A percentile compares a stretch with the other conserved stretches of the same genome.
Evolutionary conservation across 2,888 invertebrate species (phyloP).

Genomic region (Tenthredo notha): DNA sequence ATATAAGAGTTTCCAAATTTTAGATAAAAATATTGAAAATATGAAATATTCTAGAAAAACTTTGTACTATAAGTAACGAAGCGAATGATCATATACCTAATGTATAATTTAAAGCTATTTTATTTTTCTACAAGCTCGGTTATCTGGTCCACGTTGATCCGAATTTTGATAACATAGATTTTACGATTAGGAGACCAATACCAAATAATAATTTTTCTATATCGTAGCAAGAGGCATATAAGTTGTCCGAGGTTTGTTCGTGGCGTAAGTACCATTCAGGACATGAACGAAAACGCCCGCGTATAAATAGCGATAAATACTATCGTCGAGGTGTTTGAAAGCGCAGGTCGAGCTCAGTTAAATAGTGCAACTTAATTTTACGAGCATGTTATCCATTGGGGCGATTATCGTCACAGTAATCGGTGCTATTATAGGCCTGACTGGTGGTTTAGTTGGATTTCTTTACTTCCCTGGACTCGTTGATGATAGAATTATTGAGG

Average conservation of each 20-base stretch:
- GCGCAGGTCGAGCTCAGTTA: not conserved
- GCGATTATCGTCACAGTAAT: slow-evolving; percentile 6
- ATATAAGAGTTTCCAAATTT: not conserved
- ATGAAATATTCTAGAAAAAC: not conserved
- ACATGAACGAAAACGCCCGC: not conserved
- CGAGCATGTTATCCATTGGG: not conserved
- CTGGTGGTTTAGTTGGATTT: slow-evolving; percentile 36
- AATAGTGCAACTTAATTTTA: not conserved
- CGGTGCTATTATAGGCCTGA: slow-evolving; percentile 11
- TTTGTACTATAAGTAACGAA: not conserved
- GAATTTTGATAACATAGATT: slow-evolving; percentile 11
- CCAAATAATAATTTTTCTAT: slow-evolving; percentile 1
- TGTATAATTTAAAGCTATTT: not conserved
- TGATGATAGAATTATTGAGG: slow-evolving; percentile 26
- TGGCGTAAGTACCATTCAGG: not conserved
- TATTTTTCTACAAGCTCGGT: not conserved
- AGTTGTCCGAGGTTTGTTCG: not conserved
- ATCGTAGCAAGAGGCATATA: not conserved
- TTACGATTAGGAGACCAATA: not conserved
- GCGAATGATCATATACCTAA: not conserved
- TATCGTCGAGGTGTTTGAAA: not conserved
- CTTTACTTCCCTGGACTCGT: not conserved
- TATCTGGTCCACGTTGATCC: not conserved
- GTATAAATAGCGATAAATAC: not conserved
- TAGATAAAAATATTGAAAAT: not conserved